Evolutionary conservation across 2,888 invertebrate species (phyloP).

Genomic region (Proisotoma minuta): DNA sequence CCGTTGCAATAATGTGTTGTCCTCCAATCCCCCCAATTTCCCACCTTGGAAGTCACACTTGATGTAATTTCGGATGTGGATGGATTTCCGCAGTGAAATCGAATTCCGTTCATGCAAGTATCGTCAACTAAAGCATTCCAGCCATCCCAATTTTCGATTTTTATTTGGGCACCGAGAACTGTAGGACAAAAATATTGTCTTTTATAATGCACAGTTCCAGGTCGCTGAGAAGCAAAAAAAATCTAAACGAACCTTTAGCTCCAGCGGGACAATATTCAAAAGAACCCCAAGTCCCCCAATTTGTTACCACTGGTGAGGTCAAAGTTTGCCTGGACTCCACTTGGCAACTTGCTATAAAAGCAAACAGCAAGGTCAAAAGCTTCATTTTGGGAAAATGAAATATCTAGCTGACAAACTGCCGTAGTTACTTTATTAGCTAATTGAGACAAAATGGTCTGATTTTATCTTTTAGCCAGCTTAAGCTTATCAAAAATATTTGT

Average conservation of each 20-base stretch:
- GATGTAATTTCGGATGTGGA: neutral
- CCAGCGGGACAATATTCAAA: slow-evolving; percentile 32
- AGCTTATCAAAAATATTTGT: no score
- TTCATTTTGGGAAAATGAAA: no score
- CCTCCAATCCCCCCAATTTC: slow-evolving; percentile 41
- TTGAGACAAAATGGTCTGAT: no score
- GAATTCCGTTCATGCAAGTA: slow-evolving; percentile 26
- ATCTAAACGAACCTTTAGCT: slow-evolving; percentile 11
- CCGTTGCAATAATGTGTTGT: slow-evolving; percentile 34
- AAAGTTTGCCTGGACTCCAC: no score
- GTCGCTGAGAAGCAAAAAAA: neutral
- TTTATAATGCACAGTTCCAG: no score
- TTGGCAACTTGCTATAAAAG: no score
- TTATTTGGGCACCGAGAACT: slow-evolving; percentile 14
- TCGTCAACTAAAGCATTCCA: slow-evolving; percentile 14
- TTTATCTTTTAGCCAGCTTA: no score
- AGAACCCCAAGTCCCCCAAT: slow-evolving; percentile 28
- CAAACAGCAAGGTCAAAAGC: no score
- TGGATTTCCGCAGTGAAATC: slow-evolving; percentile 33
- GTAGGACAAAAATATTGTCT: neutral
- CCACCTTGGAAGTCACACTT: slow-evolving; percentile 35
- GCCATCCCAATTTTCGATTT: slow-evolving; percentile 25
- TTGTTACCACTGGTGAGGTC: no score
- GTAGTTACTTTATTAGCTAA: no score
- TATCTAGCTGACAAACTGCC: no score